Percentiles rank a stretch among this genome's conserved stretches.
Conservation (phyloP, 2,797 vertebrate species). For the Hybognathus amarus region DNA sequence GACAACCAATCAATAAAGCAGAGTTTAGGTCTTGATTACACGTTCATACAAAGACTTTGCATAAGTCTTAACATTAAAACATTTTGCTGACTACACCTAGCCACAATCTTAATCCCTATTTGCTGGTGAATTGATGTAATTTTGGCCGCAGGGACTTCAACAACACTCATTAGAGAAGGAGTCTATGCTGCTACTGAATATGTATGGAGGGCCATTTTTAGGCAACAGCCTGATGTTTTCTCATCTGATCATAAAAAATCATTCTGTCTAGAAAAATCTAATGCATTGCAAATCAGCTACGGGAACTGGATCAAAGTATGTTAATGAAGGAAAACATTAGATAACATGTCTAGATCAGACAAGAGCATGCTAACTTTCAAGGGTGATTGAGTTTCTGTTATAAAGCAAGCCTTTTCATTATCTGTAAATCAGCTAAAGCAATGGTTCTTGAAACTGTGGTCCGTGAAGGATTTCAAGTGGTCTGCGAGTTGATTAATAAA, state of each 20-base stretch:
- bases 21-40: slow-evolving; percentile 38
- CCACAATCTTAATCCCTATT: neutral
- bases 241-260: slow-evolving; percentile 11
- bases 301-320: slow-evolving; percentile 2
- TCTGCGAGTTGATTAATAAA: neutral
- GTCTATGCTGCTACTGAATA: slow-evolving; percentile 35
- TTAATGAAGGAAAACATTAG: slow-evolving; percentile 4
- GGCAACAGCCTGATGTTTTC: slow-evolving; percentile 21
- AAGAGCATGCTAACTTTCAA: neutral
- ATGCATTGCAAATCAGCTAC: neutral
- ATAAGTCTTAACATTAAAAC: neutral
- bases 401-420: neutral
- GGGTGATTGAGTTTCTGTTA: neutral
- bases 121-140: slow-evolving; percentile 13
- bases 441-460: neutral
- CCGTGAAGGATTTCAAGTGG: neutral
- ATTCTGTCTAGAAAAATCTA: neutral
- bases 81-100: neutral
- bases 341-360: slow-evolving; percentile 11
- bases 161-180: slow-evolving; percentile 40
- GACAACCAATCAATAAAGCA: slow-evolving; percentile 38
- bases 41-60: slow-evolving; percentile 19
- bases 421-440: slow-evolving; percentile 5
- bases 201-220: slow-evolving; percentile 31
- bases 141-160: slow-evolving; percentile 22